phyloP scores from a whole-genome alignment of 2,113 vertebrate species.

The Sminthopsis crassicaudata region DNA sequence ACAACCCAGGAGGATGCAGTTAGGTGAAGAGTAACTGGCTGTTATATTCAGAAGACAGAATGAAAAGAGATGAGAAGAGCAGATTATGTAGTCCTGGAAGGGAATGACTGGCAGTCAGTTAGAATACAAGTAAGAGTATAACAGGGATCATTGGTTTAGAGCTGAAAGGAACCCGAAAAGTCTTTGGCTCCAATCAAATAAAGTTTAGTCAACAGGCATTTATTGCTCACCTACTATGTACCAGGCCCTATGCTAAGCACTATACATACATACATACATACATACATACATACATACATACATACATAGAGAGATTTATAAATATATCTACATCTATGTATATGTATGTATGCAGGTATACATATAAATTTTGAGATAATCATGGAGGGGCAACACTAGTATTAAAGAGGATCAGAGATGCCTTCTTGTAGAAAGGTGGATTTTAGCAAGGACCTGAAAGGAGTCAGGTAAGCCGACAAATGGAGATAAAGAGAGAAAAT shows the following conservation, averaged over 20 bases:
- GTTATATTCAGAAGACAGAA: background rate
- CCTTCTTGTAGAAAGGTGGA: background rate
- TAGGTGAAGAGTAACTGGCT: background rate
- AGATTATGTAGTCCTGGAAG: background rate
- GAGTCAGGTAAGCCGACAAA: background rate
- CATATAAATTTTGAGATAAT: background rate
- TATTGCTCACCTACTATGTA: background rate
- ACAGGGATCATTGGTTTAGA: background rate
- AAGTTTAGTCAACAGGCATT: background rate
- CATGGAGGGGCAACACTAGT: background rate
- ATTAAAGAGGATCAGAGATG: background rate
- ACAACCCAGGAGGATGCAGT: background rate
- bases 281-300: fast-evolving
- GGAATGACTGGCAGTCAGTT: background rate
- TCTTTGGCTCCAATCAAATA: background rate
- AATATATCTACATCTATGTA: background rate
- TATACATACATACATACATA: background rate
- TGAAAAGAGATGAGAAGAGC: background rate
- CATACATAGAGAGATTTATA: no score
- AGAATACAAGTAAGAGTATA: background rate
- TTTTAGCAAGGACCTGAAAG: background rate
- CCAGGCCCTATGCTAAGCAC: background rate
- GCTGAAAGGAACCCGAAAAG: background rate
- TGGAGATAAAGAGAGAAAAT: background rate
- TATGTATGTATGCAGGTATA: no score